These are phyloP conservation scores for Drosophila pallidifrons DNA, from an alignment of 1,140 invertebrate species.

Conservation along the genomic window DNA sequence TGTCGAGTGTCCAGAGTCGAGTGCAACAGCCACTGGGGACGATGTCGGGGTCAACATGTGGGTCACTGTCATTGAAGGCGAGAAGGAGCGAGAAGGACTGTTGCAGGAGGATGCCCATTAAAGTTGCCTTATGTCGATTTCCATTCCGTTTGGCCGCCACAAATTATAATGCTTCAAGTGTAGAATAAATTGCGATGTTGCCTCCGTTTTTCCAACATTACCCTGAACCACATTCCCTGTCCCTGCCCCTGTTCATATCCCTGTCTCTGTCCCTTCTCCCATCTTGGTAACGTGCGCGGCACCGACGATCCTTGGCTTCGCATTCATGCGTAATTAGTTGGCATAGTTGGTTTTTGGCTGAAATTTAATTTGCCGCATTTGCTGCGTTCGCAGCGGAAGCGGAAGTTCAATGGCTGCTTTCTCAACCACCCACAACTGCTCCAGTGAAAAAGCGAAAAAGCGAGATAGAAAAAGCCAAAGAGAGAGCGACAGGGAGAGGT, in stretches of 20 bases:
- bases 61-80: constrained; percentile 53
- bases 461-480: neutral
- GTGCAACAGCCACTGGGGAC: constrained; percentile 19
- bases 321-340: constrained; percentile 83
- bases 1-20: constrained; percentile 31
- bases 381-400: constrained; percentile 41
- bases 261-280: constrained; percentile 2
- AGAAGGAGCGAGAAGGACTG: neutral
- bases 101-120: constrained; percentile 48
- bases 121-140: constrained; percentile 68
- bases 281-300: constrained; percentile 53
- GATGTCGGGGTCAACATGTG: constrained; percentile 37
- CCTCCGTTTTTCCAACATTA: constrained; percentile 46
- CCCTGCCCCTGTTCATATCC: no score
- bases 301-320: constrained; percentile 63
- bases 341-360: constrained; percentile 62
- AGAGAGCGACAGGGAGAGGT: neutral
- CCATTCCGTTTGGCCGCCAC: constrained; percentile 61
- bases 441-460: neutral
- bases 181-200: constrained; percentile 70
- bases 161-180: constrained; percentile 83
- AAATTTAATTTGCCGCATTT: constrained; percentile 76
- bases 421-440: no score
- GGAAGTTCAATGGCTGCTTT: constrained; percentile 41
- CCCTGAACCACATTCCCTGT: neutral